Conservation (phyloP, 30 jellyfish, hydroid and myxozoan genomes). For the Hydra vulgaris region DNA sequence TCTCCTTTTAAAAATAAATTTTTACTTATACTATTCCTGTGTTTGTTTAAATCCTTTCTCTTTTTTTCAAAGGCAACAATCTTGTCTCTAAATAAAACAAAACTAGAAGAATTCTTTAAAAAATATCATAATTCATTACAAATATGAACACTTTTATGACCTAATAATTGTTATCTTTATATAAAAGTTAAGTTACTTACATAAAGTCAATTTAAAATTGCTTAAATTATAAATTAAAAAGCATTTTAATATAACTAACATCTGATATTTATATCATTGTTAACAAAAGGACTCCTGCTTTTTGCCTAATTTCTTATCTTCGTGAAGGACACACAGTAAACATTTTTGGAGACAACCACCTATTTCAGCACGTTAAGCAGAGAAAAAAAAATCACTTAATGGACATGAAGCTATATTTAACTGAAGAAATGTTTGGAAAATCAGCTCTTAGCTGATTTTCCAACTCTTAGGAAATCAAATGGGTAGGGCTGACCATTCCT, state of each 20-base stretch:
- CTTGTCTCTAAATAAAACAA: not conserved
- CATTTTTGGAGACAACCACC: not conserved
- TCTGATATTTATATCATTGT: not conserved
- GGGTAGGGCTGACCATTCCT: not conserved
- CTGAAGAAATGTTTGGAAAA: not conserved
- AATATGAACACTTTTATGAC: not conserved
- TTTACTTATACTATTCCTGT: not conserved
- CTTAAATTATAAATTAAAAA: too few relatives aligned
- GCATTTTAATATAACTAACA: not conserved
- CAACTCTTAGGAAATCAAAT: not conserved
- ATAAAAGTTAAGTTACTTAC: not conserved
- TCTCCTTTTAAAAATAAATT: not conserved
- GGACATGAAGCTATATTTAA: not conserved
- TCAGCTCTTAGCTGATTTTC: not conserved
- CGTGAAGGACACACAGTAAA: not conserved
- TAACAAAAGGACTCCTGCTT: not conserved
- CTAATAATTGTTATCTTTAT: not conserved
- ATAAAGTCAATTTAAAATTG: not conserved
- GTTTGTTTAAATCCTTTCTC: not conserved
- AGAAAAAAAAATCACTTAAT: not conserved
- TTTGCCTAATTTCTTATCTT: not conserved
- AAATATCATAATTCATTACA: not conserved
- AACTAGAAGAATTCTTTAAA: not conserved
- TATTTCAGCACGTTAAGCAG: not conserved
- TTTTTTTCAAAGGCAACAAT: not conserved